Conservation (phyloP, 1,140 invertebrate genomes). For the Patella vulgata region DNA sequence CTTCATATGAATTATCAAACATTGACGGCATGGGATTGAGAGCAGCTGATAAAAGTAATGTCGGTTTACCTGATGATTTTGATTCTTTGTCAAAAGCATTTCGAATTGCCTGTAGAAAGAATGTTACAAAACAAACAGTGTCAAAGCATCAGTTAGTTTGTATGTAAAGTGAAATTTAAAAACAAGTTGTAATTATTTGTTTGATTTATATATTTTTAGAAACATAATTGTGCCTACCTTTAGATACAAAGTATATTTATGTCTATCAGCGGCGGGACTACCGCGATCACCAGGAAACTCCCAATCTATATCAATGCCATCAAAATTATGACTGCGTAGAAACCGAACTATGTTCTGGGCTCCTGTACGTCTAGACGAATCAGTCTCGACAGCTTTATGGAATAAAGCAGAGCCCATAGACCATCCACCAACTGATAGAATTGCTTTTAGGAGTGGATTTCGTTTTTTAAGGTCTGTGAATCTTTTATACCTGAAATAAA, state of each 20-base stretch:
- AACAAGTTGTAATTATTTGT: background rate
- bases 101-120: conserved; percentile 17
- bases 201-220: background rate
- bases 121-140: no score
- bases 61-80: background rate
- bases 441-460: conserved; percentile 77
- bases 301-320: conserved; percentile 95
- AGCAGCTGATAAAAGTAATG: conserved; percentile 84
- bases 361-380: conserved; percentile 49
- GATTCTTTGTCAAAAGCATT: conserved; percentile 18
- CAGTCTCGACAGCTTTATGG: conserved; percentile 83
- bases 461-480: conserved; percentile 85
- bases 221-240: no score
- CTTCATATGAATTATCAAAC: no score
- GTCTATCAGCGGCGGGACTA: conserved; percentile 86
- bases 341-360: conserved; percentile 31
- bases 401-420: conserved; percentile 78
- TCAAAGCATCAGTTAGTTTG: no score
- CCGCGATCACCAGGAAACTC: conserved; percentile 91
- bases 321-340: conserved; percentile 80
- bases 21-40: no score
- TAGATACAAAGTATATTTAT: conserved; percentile 87
- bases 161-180: no score
- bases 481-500: conserved; percentile 74
- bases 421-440: conserved; percentile 90